A percentile compares a stretch with the other conserved stretches of the same genome.
phyloP scores from a whole-genome alignment of 2,797 vertebrate species.

The Eleutherodactylus coqui region DNA sequence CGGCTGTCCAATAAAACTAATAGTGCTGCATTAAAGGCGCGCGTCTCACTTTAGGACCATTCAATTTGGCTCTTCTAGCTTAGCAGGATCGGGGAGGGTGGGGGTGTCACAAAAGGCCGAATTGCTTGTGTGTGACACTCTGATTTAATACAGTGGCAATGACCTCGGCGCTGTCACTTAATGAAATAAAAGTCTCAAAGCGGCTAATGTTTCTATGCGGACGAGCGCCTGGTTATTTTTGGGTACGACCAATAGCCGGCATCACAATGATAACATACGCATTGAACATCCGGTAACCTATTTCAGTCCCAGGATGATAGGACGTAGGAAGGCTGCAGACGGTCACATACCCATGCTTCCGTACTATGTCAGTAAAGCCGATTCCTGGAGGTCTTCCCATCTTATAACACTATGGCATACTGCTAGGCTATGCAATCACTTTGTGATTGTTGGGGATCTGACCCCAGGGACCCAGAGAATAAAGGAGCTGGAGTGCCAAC shows the following conservation, averaged over 20 bases:
- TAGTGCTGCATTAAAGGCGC: background rate
- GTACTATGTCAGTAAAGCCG: too few relatives aligned
- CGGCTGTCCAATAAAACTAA: background rate
- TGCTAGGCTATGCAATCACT: too few relatives aligned
- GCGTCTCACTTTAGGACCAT: background rate
- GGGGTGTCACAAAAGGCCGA: background rate
- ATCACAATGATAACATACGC: background rate
- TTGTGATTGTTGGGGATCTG: too few relatives aligned
- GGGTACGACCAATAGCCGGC: background rate
- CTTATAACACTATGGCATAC: too few relatives aligned
- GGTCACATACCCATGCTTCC: too few relatives aligned
- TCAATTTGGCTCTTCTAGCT: background rate
- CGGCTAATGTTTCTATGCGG: too few relatives aligned
- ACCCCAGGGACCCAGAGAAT: too few relatives aligned
- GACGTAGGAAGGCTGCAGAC: too few relatives aligned
- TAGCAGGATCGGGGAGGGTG: background rate
- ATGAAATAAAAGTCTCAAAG: background rate
- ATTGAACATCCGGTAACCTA: too few relatives aligned
- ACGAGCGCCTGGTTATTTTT: background rate
- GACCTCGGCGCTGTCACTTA: background rate
- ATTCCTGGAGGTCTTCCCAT: too few relatives aligned
- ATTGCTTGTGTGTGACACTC: background rate
- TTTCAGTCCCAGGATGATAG: too few relatives aligned
- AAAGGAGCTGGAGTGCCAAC: too few relatives aligned
- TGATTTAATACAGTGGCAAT: background rate